These are phyloP conservation scores for Dione vanillae DNA, from an alignment of 2,888 invertebrate genomes.

Conservation along the genomic window DNA sequence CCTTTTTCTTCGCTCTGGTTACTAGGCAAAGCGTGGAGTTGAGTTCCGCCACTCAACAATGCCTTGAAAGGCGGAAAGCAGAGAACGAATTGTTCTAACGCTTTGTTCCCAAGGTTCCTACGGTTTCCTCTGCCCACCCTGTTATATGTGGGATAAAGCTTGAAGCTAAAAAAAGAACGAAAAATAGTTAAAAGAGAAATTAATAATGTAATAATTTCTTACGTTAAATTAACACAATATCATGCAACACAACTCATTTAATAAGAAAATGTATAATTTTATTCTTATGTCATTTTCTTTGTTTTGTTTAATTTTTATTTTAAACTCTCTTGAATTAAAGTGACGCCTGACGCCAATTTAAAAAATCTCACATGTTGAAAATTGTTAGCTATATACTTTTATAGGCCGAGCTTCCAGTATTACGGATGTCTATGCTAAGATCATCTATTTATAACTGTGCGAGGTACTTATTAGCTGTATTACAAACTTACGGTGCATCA, in stretches of 20 bases:
- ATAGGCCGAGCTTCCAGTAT: constrained; percentile 23
- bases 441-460: constrained; percentile 15
- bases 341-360: background rate
- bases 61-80: too few species aligned
- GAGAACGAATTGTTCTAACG: too few species aligned
- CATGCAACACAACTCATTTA: background rate
- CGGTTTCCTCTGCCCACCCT: too few species aligned
- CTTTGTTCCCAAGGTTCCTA: too few species aligned
- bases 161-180: too few species aligned
- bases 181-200: too few species aligned
- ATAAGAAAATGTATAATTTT: background rate
- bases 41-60: too few species aligned
- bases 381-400: constrained; percentile 14
- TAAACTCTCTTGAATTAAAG: constrained; percentile 4
- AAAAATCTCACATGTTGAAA: constrained; percentile 10
- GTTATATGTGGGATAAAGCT: too few species aligned
- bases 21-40: too few species aligned
- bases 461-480: constrained; percentile 27
- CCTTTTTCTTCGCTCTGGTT: too few species aligned
- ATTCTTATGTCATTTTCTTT: constrained; percentile 5
- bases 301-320: background rate
- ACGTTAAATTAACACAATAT: background rate
- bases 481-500: constrained; percentile 16
- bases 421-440: constrained; percentile 14
- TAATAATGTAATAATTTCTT: too few species aligned